Percentiles rank a stretch among this genome's conserved stretches.
phyloP scores from a whole-genome alignment of 2,888 invertebrate species.

The Nasonovia ribisnigri region DNA sequence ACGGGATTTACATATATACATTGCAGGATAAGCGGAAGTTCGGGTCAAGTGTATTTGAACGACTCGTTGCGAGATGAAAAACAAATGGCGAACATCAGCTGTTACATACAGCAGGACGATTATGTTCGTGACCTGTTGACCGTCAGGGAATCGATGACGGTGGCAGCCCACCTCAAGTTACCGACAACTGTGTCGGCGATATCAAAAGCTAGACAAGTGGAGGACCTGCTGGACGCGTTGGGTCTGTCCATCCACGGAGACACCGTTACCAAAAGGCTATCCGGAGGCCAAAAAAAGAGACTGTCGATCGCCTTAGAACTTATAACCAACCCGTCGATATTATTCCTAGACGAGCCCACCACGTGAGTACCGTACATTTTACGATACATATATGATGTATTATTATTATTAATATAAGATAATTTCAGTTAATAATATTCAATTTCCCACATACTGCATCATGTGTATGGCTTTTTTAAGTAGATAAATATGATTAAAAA shows the following conservation, averaged over 20 bases:
- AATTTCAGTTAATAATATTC: neutral
- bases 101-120: conserved; percentile 90
- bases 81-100: conserved; percentile 80
- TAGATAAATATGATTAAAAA: neutral
- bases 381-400: neutral
- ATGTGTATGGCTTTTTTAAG: neutral
- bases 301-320: conserved; percentile 87
- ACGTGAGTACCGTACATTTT: conserved; percentile 72
- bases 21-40: conserved; percentile 78
- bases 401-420: conserved; percentile 9
- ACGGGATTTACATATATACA: neutral
- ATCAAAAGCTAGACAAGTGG: conserved; percentile 74
- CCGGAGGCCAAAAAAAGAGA: conserved; percentile 88
- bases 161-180: conserved; percentile 86
- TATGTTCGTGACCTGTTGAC: conserved; percentile 81
- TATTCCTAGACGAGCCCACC: conserved; percentile 91
- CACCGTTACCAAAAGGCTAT: conserved; percentile 80
- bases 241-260: conserved; percentile 79
- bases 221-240: conserved; percentile 80
- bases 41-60: conserved; percentile 81
- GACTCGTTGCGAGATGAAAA: conserved; percentile 77
- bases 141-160: conserved; percentile 85
- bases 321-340: conserved; percentile 87
- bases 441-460: neutral
- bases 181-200: conserved; percentile 76